A percentile compares a stretch with the other conserved stretches of the same genome.
These are phyloP conservation scores for Beris morrisii DNA, from an alignment of 2,888 invertebrate species.

Conservation along the genomic window DNA sequence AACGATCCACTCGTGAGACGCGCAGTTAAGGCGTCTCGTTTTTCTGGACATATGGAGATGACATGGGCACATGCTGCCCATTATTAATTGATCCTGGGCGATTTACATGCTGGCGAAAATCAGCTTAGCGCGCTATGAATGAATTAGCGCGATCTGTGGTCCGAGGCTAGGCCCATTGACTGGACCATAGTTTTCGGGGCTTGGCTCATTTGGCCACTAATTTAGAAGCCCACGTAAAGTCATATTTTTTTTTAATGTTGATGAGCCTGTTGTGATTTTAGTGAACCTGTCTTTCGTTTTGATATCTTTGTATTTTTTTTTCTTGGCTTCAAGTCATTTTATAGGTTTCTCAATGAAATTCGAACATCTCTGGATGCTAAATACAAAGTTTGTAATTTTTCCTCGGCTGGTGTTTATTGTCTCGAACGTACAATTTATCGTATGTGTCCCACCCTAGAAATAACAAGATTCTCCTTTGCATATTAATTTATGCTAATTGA, in stretches of 20 bases:
- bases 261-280: neutral
- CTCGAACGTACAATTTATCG: conserved; percentile 21
- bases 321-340: neutral
- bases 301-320: neutral
- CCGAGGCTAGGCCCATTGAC: no score
- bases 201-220: no score
- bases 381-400: conserved; percentile 1
- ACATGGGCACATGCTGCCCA: conserved; percentile 17
- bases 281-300: neutral
- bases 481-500: conserved; percentile 42
- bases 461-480: conserved; percentile 31
- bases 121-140: no score
- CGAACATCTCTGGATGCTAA: neutral
- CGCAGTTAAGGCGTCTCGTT: no score
- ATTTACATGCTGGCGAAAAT: conserved; percentile 3
- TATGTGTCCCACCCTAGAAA: conserved; percentile 6
- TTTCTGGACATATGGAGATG: neutral
- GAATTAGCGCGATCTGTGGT: no score
- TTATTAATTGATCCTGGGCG: conserved; percentile 14
- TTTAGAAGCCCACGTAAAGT: no score
- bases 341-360: conserved; percentile 4
- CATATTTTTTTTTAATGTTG: neutral
- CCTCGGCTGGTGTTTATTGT: conserved; percentile 22
- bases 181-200: no score
- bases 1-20: no score